phyloP scores from a whole-genome alignment of 2,888 invertebrate genomes.

The Cheilosia urbana region DNA sequence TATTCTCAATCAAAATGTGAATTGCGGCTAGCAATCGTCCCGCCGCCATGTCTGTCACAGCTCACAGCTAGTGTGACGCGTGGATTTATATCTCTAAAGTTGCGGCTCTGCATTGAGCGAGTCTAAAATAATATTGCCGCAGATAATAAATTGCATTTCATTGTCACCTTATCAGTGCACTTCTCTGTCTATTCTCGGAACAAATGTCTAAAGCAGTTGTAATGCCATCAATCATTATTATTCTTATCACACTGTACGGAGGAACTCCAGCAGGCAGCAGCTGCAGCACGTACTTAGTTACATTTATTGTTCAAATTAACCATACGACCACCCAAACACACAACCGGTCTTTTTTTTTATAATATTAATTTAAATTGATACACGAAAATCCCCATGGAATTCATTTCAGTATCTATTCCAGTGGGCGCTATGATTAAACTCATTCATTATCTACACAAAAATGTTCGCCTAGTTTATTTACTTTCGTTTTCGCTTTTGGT shows the following conservation, averaged over 20 bases:
- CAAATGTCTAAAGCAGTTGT: slow-evolving; percentile 10
- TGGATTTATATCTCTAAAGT: slow-evolving; percentile 23
- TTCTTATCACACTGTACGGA: slow-evolving; percentile 19
- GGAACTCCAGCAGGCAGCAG: too few relatives aligned
- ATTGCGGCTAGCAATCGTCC: slow-evolving; percentile 21
- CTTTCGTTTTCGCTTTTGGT: slow-evolving; percentile 44
- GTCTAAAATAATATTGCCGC: slow-evolving; percentile 26
- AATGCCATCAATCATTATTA: slow-evolving; percentile 21
- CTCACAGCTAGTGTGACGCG: slow-evolving; percentile 5
- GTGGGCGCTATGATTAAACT: slow-evolving; percentile 52
- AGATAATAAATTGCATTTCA: slow-evolving; percentile 49
- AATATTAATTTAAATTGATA: slow-evolving; percentile 58
- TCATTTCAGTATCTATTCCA: slow-evolving; percentile 56
- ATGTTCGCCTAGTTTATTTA: slow-evolving; percentile 52
- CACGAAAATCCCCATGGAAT: slow-evolving; percentile 51
- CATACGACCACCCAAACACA: not conserved
- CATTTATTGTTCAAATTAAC: slow-evolving; percentile 19
- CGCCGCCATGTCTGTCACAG: slow-evolving; percentile 23
- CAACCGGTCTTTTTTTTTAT: not conserved
- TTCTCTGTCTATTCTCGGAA: slow-evolving; percentile 15
- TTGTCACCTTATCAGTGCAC: slow-evolving; percentile 50
- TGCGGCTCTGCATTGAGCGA: slow-evolving; percentile 46
- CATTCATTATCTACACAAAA: slow-evolving; percentile 54
- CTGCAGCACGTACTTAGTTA: not conserved
- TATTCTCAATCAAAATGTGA: not conserved